Percentiles rank a stretch among this genome's conserved stretches.
Evolutionary conservation across 2,113 vertebrate genomes (phyloP).

Genomic region (Alethe diademata): DNA sequence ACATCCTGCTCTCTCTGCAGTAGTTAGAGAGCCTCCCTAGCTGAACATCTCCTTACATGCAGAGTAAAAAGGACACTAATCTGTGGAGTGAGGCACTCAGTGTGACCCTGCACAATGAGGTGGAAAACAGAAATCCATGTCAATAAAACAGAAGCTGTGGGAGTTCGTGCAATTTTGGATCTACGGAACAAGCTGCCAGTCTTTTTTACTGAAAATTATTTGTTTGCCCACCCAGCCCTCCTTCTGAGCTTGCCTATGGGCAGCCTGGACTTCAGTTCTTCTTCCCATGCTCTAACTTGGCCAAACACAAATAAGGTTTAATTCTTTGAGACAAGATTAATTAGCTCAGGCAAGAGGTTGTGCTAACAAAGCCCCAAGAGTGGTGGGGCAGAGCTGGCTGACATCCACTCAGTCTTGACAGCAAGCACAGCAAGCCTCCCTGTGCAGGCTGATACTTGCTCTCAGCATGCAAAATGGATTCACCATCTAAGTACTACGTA

Average conservation of each 20-base stretch:
- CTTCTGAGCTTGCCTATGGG: background rate
- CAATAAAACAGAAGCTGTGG: constrained; percentile 24
- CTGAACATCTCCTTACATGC: background rate
- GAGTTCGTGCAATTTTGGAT: constrained; percentile 18
- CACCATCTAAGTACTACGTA: accelerated
- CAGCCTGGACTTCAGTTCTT: background rate
- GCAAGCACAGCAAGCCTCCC: background rate
- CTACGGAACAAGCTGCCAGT: background rate
- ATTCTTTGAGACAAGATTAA: background rate
- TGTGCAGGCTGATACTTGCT: background rate
- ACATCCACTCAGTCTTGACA: background rate
- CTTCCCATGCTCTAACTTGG: background rate
- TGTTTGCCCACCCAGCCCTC: background rate
- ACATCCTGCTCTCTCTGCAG: background rate
- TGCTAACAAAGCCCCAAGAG: background rate
- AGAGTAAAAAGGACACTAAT: background rate
- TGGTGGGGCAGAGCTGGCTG: background rate
- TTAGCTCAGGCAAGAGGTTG: background rate
- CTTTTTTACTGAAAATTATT: background rate
- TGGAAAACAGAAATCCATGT: constrained; percentile 24
- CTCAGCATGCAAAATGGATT: background rate
- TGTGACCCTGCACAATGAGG: background rate
- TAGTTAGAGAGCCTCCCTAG: background rate
- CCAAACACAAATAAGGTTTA: background rate
- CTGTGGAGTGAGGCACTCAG: background rate